A percentile compares a stretch with the other conserved stretches of the same genome.
phyloP scores from a whole-genome alignment of 2,888 invertebrate species.

The Drosophila nr. perissopoda region DNA sequence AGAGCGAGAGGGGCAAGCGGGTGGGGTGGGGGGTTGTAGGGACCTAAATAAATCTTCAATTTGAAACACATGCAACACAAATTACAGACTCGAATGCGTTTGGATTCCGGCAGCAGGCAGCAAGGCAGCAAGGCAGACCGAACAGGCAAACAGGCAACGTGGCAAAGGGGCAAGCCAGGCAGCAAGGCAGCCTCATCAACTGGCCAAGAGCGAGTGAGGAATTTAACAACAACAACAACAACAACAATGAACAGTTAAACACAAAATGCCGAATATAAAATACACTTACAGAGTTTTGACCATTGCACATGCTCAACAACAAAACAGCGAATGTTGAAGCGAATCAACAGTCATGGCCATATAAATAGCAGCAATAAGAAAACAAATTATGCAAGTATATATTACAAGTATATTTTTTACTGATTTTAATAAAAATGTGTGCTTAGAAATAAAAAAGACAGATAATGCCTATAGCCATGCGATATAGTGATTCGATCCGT shows the following conservation, averaged over 20 bases:
- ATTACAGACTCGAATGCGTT: constrained; percentile 72
- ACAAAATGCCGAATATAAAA: neutral
- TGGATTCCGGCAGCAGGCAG: constrained; percentile 56
- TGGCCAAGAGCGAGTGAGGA: constrained; percentile 52
- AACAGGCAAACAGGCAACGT: constrained; percentile 1
- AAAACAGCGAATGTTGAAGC: too few species aligned
- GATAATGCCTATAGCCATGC: neutral
- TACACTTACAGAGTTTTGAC: neutral
- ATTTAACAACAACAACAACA: constrained; percentile 65
- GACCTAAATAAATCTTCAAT: constrained; percentile 77
- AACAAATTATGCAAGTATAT: neutral
- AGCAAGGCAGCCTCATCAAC: constrained; percentile 65
- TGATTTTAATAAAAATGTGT: neutral
- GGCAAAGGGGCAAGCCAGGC: constrained; percentile 13
- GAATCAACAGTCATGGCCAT: neutral
- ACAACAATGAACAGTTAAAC: constrained; percentile 17
- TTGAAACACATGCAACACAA: constrained; percentile 81
- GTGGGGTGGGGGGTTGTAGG: neutral
- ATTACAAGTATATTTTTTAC: neutral
- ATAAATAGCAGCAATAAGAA: neutral
- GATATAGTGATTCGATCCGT: neutral
- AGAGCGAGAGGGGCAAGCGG: neutral
- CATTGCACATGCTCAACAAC: too few species aligned
- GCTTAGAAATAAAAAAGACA: neutral
- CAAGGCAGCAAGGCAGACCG: constrained; percentile 41